Evolutionary conservation across 2,888 invertebrate species (phyloP).

Genomic region (Archips crataeganus): DNA sequence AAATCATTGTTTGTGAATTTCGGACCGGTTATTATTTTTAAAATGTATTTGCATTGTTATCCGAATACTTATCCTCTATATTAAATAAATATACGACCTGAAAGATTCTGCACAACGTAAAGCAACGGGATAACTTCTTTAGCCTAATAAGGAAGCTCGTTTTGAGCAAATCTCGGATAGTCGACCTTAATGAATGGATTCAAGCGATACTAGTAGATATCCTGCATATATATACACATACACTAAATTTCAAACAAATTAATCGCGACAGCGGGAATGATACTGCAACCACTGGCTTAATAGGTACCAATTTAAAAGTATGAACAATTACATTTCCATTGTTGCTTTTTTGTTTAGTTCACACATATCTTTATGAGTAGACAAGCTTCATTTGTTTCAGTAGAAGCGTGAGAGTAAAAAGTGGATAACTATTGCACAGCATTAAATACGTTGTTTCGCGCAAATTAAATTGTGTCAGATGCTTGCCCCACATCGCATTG

Average conservation of each 20-base stretch:
- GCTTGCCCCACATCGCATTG: conserved; percentile 83
- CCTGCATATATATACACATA: not conserved
- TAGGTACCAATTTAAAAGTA: not conserved
- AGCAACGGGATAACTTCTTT: not conserved
- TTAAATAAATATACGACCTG: not conserved
- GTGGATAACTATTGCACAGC: conserved; percentile 50
- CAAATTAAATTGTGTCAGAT: conserved; percentile 83
- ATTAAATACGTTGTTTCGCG: conserved; percentile 65
- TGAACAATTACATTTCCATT: conserved; percentile 29
- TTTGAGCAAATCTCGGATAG: too few relatives aligned
- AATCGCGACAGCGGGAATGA: not conserved
- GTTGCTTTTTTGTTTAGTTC: conserved; percentile 35
- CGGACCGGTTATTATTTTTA: not conserved
- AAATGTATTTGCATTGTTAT: not conserved
- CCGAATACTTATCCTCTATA: too few relatives aligned
- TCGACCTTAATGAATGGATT: not conserved
- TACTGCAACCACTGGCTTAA: not conserved
- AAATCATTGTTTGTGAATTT: conserved; percentile 1
- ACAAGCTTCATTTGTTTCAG: conserved; percentile 38
- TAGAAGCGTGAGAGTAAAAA: conserved; percentile 73
- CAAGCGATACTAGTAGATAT: not conserved
- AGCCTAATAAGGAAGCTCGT: not conserved
- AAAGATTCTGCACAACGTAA: not conserved
- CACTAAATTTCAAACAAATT: not conserved
- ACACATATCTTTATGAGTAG: conserved; percentile 27